These are phyloP conservation scores for Triops longicaudatus DNA, from an alignment of 1,140 invertebrate genomes.

Conservation along the genomic window DNA sequence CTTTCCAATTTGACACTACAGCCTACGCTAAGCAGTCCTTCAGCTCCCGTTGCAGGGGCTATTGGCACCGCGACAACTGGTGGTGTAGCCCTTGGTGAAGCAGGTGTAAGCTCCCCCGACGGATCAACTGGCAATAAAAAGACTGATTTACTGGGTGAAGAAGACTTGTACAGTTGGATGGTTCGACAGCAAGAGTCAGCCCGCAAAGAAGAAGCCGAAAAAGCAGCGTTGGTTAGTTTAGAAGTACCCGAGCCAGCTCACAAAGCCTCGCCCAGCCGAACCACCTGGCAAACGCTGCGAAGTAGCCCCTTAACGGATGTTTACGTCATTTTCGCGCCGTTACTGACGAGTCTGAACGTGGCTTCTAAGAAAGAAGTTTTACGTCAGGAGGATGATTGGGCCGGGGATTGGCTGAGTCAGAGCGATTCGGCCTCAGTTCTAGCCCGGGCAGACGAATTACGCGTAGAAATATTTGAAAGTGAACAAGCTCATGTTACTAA, in stretches of 20 bases:
- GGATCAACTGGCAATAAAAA: constrained; percentile 17
- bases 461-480: constrained; percentile 29
- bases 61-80: background rate
- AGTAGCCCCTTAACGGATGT: constrained; percentile 58
- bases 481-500: constrained; percentile 16
- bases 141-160: constrained; percentile 36
- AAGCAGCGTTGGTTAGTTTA: background rate
- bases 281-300: constrained; percentile 10
- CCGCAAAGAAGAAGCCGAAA: background rate
- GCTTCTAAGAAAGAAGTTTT: background rate
- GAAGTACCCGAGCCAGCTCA: constrained; percentile 20
- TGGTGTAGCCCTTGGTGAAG: constrained; percentile 31
- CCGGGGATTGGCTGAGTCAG: constrained; percentile 5
- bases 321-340: constrained; percentile 83
- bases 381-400: background rate
- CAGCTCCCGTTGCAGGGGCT: background rate
- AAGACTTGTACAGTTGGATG: constrained; percentile 93
- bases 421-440: constrained; percentile 24
- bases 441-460: constrained; percentile 25
- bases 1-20: background rate
- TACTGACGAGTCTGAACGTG: constrained; percentile 61
- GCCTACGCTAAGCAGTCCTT: background rate
- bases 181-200: constrained; percentile 70
- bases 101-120: constrained; percentile 24
- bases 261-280: background rate